A percentile compares a stretch with the other conserved stretches of the same genome.
Conservation (phyloP, 2,113 vertebrate species). For the Nansenia antarctica region DNA sequence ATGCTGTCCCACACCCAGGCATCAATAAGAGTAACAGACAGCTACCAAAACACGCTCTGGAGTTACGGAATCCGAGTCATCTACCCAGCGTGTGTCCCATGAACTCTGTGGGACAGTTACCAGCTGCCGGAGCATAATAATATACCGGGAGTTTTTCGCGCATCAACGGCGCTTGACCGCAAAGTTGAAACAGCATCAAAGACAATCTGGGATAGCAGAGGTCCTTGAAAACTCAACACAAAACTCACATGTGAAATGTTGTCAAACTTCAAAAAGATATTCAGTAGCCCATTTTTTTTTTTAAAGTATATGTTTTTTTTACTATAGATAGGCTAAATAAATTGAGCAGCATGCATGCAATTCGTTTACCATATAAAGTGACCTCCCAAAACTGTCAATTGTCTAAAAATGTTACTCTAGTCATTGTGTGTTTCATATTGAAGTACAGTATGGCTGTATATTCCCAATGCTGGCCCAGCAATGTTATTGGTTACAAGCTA, state of each 20-base stretch:
- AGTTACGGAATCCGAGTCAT: conserved; percentile 85
- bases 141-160: no score
- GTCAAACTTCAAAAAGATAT: neutral
- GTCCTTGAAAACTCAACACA: neutral
- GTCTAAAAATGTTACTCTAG: neutral
- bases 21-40: conserved; percentile 80
- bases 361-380: no score
- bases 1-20: conserved; percentile 78
- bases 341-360: neutral
- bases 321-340: neutral
- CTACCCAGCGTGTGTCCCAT: conserved; percentile 78
- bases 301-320: no score
- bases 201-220: no score
- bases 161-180: neutral
- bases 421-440: neutral
- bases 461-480: neutral
- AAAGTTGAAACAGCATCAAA: neutral
- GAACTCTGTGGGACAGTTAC: neutral
- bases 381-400: no score
- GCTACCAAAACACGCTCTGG: conserved; percentile 84
- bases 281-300: no score
- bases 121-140: neutral
- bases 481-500: neutral
- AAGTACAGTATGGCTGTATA: neutral
- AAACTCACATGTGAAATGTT: neutral